Base-by-base conservation (phyloP, 2,797 vertebrate genomes). In the Betta splendens region DNA sequence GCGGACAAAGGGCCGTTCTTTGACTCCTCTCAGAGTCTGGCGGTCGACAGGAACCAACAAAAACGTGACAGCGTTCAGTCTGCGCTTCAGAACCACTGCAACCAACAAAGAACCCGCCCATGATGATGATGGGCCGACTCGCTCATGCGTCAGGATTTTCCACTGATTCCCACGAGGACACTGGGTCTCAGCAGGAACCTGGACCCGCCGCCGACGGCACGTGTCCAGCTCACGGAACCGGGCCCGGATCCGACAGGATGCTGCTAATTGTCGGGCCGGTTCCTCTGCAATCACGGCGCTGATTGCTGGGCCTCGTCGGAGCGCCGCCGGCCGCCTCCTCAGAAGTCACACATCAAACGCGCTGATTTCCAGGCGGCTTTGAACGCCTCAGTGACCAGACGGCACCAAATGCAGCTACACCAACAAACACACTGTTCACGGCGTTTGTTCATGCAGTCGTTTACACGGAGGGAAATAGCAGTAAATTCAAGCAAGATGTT, bases 1-100 rank as follows among this genome's bases (percentile, higher is more conserved):
- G 55, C 59, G 64, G 75, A 86, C 75, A 81, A 75, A 83, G 68
- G 65, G 40, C 73, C 62, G 77, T 60, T 77, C 68, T 77, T 47
- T 55, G 70, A 33, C 65, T 64, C 72, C 48, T 73, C 75, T 69
- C 42, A 40, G 39, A 52, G 12, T 62, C 57, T 67, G 69, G 65
- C 66, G 56, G 44, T 3, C 17, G 42, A 25, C 15, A 5, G 12
- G 9, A 9, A 66, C 37, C 20, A n/a, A 50, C 51, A 60, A 64
- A 7, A 32, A 60, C 49, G 40, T 6, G 7, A 53, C 44, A 50
- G 17, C n/a, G n/a, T n/a, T n/a, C n/a, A n/a, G n/a, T n/a, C n/a
- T n/a, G n/a, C n/a, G n/a, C n/a, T n/a, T n/a, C n/a, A 12, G 31
- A 38, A 50, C 32, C 15, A 5, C n/a, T n/a, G n/a, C n/a, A n/a